These are phyloP conservation scores for Liodrosophila aerea DNA, from an alignment of 2,888 invertebrate species.

Conservation along the genomic window DNA sequence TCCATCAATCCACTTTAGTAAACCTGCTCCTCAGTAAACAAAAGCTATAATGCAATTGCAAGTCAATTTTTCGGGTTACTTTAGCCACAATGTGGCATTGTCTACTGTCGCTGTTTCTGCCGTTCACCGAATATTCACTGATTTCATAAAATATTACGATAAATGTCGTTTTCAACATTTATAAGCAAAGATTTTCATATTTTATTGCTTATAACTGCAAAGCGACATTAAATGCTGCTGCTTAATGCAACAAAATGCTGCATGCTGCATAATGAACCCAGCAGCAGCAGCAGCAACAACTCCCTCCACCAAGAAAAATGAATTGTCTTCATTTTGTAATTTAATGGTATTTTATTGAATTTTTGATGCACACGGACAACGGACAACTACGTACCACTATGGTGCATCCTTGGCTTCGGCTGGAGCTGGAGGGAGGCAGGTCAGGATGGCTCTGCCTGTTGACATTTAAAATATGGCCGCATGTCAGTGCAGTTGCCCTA, in stretches of 20 bases:
- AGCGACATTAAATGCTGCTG: constrained; percentile 79
- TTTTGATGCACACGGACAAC: constrained; percentile 71
- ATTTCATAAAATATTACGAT: constrained; percentile 75
- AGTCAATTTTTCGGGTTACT: constrained; percentile 49
- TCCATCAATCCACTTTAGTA: too few relatives aligned
- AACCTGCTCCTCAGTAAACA: constrained; percentile 14
- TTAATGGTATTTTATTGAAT: constrained; percentile 80
- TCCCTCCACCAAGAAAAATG: constrained; percentile 51
- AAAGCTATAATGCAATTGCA: constrained; percentile 34
- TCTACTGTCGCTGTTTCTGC: constrained; percentile 32
- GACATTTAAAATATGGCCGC: constrained; percentile 80
- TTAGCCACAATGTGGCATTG: constrained; percentile 47
- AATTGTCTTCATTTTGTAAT: constrained; percentile 79
- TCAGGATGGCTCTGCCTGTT: constrained; percentile 48
- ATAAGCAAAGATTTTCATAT: constrained; percentile 69
- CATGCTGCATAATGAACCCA: constrained; percentile 35
- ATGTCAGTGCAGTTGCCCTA: constrained; percentile 80
- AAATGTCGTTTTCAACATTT: constrained; percentile 70
- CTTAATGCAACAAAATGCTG: constrained; percentile 65
- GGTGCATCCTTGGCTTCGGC: constrained; percentile 46
- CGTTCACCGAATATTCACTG: constrained; percentile 64
- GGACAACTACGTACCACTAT: constrained; percentile 15
- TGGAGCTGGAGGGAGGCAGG: neutral
- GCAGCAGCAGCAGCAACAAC: constrained; percentile 21
- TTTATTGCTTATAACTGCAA: constrained; percentile 77